Percentiles rank a stretch among this genome's conserved stretches.
These are phyloP conservation scores for Tiaroga cobitis DNA, from an alignment of 2,797 vertebrate genomes.

Conservation along the genomic window DNA sequence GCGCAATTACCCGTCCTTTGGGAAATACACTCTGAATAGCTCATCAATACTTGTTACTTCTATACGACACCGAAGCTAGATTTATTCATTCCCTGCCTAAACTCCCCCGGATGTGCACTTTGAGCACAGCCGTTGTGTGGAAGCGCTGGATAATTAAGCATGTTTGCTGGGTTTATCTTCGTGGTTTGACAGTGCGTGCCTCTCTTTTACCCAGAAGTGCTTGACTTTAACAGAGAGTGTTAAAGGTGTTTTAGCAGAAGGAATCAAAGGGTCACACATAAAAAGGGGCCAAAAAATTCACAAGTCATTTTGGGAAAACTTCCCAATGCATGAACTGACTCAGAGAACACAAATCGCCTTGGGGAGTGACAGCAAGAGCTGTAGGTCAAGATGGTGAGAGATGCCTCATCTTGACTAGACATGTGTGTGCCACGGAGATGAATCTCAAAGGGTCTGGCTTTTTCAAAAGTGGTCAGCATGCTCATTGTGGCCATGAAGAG, in stretches of 20 bases:
- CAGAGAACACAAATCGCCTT: conserved; percentile 46
- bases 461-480: conserved; percentile 1
- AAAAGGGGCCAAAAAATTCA: conserved; percentile 1
- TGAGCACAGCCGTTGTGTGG: conserved; percentile 39
- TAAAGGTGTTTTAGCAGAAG: conserved; percentile 1
- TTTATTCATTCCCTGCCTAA: conserved; percentile 56
- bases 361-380: conserved; percentile 34
- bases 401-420: conserved; percentile 5
- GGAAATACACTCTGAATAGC: conserved; percentile 60
- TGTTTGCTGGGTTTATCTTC: conserved; percentile 56
- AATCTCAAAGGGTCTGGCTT: conserved; percentile 31
- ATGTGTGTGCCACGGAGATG: conserved; percentile 36
- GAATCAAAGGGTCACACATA: background rate
- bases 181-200: conserved; percentile 12
- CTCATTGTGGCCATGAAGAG: conserved; percentile 33
- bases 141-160: conserved; percentile 54
- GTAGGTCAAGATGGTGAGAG: conserved; percentile 30
- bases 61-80: conserved; percentile 51
- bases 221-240: conserved; percentile 22
- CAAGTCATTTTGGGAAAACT: conserved; percentile 2
- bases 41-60: conserved; percentile 64
- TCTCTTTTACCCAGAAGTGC: conserved; percentile 20
- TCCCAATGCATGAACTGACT: conserved; percentile 23
- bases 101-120: conserved; percentile 46
- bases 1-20: conserved; percentile 58